Base-by-base conservation (phyloP, 1,140 invertebrate genomes). In the Probaryconus sp. region DNA sequence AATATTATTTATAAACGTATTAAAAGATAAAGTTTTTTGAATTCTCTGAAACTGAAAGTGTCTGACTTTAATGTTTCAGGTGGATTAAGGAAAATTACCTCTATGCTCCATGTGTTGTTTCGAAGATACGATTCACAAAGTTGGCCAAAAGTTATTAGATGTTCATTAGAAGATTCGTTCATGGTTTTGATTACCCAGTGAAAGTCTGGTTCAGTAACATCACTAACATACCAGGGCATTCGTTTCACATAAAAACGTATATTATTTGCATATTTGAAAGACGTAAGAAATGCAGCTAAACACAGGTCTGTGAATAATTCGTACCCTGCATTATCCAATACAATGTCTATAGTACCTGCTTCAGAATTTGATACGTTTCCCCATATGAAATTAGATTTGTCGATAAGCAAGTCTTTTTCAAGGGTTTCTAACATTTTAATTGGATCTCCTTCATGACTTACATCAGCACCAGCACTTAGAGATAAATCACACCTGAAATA, bases 211-310 rank as follows among this genome's bases (percentile, higher is more conserved):
- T 74, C 74, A 4, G 92, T 95, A 0, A 94, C 93, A 85, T 99
- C 98, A 5, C 97, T 99, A 1, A 99, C 92, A 85, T 96, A 99
- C 98, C 98, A 99, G 0, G 98, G 97, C 71, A 96, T 93, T 5
- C 89, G 88, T 89, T 99, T 99, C 0, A 93, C 92, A 84, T 98
- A 93, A 76, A 99, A 94, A 53, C 93, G 87, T 31, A 99, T 89
- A 86, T 90, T 91, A 20, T 88, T 83, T 0, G 92, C 93, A 10
- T 96, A 85, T 31, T 91, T 89, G 47, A 91, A 88, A 9, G 89
- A 82, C 14, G 94, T 83, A 2, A 99, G 84, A 78, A 94, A 95
- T 73, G 94, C 92, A 7, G 95, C 94, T 6, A 99, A 82, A 82
- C 95, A 95, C 0, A 99, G 87, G 85, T 99, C 98, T 2, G 93